Conservation (phyloP, 2,797 vertebrate species). For the Thalassophryne amazonica region DNA sequence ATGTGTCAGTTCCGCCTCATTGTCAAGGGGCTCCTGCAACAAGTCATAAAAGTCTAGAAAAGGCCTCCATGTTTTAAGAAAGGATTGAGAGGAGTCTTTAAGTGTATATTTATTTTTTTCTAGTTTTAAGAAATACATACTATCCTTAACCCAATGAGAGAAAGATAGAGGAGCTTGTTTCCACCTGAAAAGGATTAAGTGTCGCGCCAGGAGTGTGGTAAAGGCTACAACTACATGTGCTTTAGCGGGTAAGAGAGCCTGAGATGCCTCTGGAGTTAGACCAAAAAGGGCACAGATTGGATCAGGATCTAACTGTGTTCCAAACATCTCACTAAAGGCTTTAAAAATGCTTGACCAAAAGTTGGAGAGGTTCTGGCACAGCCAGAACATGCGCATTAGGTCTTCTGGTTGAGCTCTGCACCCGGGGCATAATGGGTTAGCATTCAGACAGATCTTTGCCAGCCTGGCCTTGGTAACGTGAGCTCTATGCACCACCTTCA, state of each 20-base stretch:
- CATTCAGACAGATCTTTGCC: background rate
- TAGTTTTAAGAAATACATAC: background rate
- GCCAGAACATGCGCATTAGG: background rate
- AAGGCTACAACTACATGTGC: constrained; percentile 2
- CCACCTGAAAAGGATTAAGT: background rate
- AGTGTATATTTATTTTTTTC: background rate
- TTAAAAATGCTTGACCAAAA: constrained; percentile 6
- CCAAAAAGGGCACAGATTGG: background rate
- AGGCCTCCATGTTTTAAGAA: background rate
- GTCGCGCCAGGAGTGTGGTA: background rate
- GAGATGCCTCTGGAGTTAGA: background rate
- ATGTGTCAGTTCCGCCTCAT: no score
- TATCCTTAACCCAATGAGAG: background rate
- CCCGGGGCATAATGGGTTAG: background rate
- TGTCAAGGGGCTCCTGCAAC: no score
- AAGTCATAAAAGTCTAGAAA: no score
- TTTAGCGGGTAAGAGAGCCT: background rate
- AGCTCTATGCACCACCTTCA: no score
- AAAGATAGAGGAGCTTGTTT: background rate
- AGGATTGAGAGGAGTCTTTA: background rate
- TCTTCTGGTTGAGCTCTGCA: background rate
- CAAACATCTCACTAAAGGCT: constrained; percentile 10
- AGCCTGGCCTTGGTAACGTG: background rate
- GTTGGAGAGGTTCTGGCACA: background rate
- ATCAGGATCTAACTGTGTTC: constrained; percentile 2